Percentiles rank a stretch among this genome's conserved stretches.
Evolutionary conservation across 1,140 invertebrate species (phyloP).

Genomic region (Heliconius hewitsoni): DNA sequence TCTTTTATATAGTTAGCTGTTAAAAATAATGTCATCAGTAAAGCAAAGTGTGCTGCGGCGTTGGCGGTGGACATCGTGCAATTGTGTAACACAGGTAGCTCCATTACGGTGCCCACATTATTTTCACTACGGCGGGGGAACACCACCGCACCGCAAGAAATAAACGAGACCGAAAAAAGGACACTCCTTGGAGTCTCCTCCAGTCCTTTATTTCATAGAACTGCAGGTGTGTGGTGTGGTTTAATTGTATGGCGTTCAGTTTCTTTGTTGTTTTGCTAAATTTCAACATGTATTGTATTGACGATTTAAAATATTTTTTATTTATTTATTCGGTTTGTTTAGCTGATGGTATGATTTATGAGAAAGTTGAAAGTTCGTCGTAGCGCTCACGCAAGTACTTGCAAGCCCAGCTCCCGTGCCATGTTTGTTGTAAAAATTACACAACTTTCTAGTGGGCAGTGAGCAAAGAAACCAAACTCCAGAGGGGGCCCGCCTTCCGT

Average conservation of each 20-base stretch:
- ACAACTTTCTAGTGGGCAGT: conserved; percentile 63
- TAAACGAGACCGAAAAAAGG: conserved; percentile 68
- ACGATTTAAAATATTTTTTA: not conserved
- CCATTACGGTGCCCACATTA: conserved; percentile 65
- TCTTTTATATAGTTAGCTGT: conserved; percentile 40
- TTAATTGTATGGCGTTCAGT: conserved; percentile 66
- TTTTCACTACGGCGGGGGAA: conserved; percentile 59
- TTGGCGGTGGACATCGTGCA: conserved; percentile 50
- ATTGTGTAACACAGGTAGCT: conserved; percentile 64
- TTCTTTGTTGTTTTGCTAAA: not conserved
- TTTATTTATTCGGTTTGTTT: not conserved
- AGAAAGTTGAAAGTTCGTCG: conserved; percentile 12
- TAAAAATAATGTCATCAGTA: conserved; percentile 46
- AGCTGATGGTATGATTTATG: not conserved
- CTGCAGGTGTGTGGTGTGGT: conserved; percentile 65
- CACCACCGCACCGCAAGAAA: conserved; percentile 54
- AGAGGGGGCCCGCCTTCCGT: conserved; percentile 38
- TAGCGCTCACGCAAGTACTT: conserved; percentile 30
- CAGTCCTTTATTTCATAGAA: conserved; percentile 75
- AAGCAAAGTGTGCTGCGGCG: conserved; percentile 38
- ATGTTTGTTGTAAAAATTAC: conserved; percentile 66
- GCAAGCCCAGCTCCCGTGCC: conserved; percentile 44
- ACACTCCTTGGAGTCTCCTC: conserved; percentile 57
- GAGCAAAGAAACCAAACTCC: conserved; percentile 38
- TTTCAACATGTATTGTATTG: not conserved